Percentiles rank a stretch among this genome's conserved stretches.
Conservation (phyloP, 1,140 invertebrate genomes). For the Planococcus citri region DNA sequence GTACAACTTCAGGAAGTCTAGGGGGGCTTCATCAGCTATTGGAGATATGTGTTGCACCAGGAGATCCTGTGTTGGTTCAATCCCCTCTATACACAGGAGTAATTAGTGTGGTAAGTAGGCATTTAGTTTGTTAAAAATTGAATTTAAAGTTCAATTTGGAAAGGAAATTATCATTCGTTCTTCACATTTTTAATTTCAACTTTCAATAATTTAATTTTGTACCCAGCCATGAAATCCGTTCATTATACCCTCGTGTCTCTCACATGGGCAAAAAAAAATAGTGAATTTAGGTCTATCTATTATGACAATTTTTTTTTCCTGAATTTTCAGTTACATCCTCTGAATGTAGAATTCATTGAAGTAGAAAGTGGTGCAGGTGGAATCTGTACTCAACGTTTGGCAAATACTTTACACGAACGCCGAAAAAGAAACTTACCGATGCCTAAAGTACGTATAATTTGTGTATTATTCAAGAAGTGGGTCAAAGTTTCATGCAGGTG, state of each 20-base stretch:
- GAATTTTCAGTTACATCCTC: slow-evolving; percentile 38
- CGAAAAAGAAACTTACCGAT: slow-evolving; percentile 26
- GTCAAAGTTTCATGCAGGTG: no score
- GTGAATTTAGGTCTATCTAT: not conserved
- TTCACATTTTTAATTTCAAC: no score
- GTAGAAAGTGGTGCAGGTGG: slow-evolving; percentile 42
- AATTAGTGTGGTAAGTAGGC: slow-evolving; percentile 53
- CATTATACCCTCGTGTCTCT: no score
- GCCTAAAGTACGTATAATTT: slow-evolving; percentile 33
- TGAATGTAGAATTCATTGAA: slow-evolving; percentile 37
- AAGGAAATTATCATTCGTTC: no score
- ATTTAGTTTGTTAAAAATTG: no score
- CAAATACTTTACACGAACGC: slow-evolving; percentile 36
- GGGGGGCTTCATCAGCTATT: slow-evolving; percentile 61
- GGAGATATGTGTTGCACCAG: slow-evolving; percentile 49
- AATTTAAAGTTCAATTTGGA: no score
- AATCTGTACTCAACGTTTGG: slow-evolving; percentile 37
- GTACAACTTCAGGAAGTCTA: slow-evolving; percentile 58
- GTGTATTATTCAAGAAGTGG: no score
- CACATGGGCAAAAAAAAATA: no score
- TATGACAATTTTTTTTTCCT: slow-evolving; percentile 23
- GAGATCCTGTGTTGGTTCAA: slow-evolving; percentile 54
- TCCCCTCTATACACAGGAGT: slow-evolving; percentile 56
- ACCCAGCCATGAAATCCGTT: no score
- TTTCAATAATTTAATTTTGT: no score